Evolutionary conservation across 2,888 invertebrate genomes (phyloP).

Genomic region (Mythimna vitellina): DNA sequence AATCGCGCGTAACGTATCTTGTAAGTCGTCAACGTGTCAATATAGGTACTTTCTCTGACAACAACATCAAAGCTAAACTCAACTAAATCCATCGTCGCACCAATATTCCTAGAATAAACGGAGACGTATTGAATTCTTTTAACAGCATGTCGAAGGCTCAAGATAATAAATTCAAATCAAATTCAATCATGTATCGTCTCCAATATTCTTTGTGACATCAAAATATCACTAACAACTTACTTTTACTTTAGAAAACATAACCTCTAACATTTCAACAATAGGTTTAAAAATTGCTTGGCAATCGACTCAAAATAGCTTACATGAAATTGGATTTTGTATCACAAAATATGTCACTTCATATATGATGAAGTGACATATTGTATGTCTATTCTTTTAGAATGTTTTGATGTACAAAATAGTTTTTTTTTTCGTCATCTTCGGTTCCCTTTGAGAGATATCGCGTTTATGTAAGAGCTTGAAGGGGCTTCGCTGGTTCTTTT

Average conservation of each 20-base stretch:
- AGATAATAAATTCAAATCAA: conserved; percentile 67
- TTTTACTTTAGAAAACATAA: not conserved
- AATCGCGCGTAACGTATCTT: not conserved
- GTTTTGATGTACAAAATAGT: conserved; percentile 65
- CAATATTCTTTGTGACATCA: conserved; percentile 63
- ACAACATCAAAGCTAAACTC: conserved; percentile 34
- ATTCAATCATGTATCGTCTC: conserved; percentile 63
- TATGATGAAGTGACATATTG: conserved; percentile 7
- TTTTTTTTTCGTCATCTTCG: conserved; percentile 56
- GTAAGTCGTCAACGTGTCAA: not conserved
- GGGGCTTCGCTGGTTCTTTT: conserved; percentile 62
- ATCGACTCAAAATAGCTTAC: not conserved
- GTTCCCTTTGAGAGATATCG: conserved; percentile 68
- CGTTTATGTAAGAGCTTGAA: conserved; percentile 60
- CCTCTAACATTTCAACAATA: conserved; percentile 2
- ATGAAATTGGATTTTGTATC: conserved; percentile 30
- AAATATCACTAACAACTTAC: conserved; percentile 40
- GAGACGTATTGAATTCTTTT: conserved; percentile 47
- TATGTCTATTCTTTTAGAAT: conserved; percentile 54
- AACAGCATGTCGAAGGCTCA: conserved; percentile 55
- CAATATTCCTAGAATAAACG: conserved; percentile 25
- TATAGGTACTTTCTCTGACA: not conserved
- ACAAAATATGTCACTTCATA: conserved; percentile 52
- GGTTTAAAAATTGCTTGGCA: conserved; percentile 20
- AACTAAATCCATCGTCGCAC: not conserved